These are phyloP conservation scores for Lycodopsis pacificus DNA, from an alignment of 2,797 vertebrate species.

Conservation along the genomic window DNA sequence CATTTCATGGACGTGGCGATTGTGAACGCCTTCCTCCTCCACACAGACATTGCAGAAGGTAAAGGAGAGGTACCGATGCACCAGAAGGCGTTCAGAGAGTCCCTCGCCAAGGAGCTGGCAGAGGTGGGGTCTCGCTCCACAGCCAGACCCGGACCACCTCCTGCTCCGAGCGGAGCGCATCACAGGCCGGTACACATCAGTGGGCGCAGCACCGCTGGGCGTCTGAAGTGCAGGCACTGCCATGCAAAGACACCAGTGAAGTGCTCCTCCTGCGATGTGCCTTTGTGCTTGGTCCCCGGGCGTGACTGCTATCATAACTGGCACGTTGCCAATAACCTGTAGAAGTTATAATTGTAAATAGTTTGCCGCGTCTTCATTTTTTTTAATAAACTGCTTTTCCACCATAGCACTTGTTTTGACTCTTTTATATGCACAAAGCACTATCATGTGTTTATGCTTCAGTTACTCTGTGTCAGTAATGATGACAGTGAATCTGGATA, in stretches of 20 bases:
- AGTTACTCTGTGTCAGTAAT: too few species aligned
- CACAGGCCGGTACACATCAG: slow-evolving; percentile 4
- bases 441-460: too few species aligned
- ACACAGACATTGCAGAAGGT: slow-evolving; percentile 5
- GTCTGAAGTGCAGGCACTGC: slow-evolving; percentile 8
- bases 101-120: slow-evolving; percentile 5
- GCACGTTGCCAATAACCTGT: background rate
- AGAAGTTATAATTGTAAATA: too few species aligned
- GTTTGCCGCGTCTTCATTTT: too few species aligned
- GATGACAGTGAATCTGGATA: too few species aligned
- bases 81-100: slow-evolving; percentile 14
- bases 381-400: too few species aligned
- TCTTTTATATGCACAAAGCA: too few species aligned
- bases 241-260: slow-evolving; percentile 6
- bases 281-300: slow-evolving; percentile 1
- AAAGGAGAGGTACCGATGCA: background rate
- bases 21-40: slow-evolving; percentile 42
- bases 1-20: slow-evolving; percentile 18
- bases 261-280: slow-evolving; percentile 16
- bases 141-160: background rate
- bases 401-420: too few species aligned
- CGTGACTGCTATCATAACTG: slow-evolving; percentile 23
- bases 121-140: background rate
- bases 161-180: background rate
- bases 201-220: background rate